Base-by-base conservation (phyloP, 2,113 vertebrate genomes). In the Echinops telfairi region DNA sequence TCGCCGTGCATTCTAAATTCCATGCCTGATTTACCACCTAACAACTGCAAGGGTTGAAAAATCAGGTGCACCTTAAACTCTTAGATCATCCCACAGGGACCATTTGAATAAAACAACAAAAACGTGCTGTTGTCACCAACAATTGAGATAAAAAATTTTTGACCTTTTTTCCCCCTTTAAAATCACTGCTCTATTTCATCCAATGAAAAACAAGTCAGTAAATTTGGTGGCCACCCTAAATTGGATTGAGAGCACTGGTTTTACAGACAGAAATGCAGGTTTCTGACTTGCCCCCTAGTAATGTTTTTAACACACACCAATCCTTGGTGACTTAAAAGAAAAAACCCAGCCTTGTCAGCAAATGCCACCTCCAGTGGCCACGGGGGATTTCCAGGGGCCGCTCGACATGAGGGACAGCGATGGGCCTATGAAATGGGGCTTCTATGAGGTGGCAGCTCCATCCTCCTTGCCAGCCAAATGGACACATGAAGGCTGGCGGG, bases 41-140 rank as follows among this genome's bases (percentile, higher is more conserved):
- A 96, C 94, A 96, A 96, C 93, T 95, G 87, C 87, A 82, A 88
- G 71, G 73, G 92, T 94, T 97, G 85, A 92, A 93, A 40, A 94
- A 89, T 36, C 57, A 79, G 62, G 75, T 78, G 92, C 82, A 87
- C 58, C 22, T 68, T 85, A 78, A 97, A 91, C 90, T 92, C 82
- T 92, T 53, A 88, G 70, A 81, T 79, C 43, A 70, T 76, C 92
- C 78, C 70, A 87, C n/a, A 43, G 16, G 58, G 73, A 85, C 79
- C 62, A 53, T 83, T 84, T 31, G 36, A 73, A 47, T 10, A 53
- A 89, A 95, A 88, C 92, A 2, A 27, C 87, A 92, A 53, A 53
- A 53, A 53, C 19, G 17, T 92, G 92, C 94, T 94, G 2, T 76
- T 93, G 93, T 93, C 93, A 95, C 85, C 92, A 94, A 95, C n/a